A percentile compares a stretch with the other conserved stretches of the same genome.
These are phyloP conservation scores for Ischnus inquisitorius DNA, from an alignment of 2,888 invertebrate species.

Conservation along the genomic window DNA sequence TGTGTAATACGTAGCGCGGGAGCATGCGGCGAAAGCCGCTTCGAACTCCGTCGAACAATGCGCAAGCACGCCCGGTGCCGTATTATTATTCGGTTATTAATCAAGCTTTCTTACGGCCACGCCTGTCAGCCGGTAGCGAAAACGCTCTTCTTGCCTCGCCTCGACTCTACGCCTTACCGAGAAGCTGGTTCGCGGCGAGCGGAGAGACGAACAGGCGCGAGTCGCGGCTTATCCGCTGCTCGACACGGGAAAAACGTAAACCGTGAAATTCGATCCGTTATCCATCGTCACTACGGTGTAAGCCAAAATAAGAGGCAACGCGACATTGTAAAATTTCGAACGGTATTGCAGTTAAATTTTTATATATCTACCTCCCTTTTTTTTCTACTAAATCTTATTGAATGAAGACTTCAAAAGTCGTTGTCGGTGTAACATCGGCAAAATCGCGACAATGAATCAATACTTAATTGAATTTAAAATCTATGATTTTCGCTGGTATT, in stretches of 20 bases:
- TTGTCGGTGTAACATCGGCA: not conserved
- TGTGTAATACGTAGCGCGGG: not conserved
- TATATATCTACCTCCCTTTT: not conserved
- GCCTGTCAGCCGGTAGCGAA: conserved; percentile 76
- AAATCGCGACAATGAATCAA: conserved; percentile 14
- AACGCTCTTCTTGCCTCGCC: conserved; percentile 76
- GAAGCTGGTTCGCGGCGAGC: conserved; percentile 25
- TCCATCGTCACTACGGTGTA: no score
- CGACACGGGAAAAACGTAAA: no score
- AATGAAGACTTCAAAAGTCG: no score
- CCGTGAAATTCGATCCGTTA: no score
- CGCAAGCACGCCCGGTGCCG: conserved; percentile 68
- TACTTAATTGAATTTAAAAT: conserved; percentile 28
- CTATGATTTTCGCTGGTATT: not conserved
- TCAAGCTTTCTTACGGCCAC: conserved; percentile 80
- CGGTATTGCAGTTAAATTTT: not conserved
- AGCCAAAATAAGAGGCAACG: no score
- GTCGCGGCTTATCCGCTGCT: conserved; percentile 56
- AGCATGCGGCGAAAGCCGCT: conserved; percentile 17
- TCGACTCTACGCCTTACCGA: conserved; percentile 40
- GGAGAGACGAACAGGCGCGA: conserved; percentile 42
- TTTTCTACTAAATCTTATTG: no score
- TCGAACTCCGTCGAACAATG: conserved; percentile 63
- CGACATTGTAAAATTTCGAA: no score
- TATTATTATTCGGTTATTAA: conserved; percentile 84